Evolutionary conservation across 2,888 invertebrate species (phyloP).

Genomic region (Agrochola lychnidis): DNA sequence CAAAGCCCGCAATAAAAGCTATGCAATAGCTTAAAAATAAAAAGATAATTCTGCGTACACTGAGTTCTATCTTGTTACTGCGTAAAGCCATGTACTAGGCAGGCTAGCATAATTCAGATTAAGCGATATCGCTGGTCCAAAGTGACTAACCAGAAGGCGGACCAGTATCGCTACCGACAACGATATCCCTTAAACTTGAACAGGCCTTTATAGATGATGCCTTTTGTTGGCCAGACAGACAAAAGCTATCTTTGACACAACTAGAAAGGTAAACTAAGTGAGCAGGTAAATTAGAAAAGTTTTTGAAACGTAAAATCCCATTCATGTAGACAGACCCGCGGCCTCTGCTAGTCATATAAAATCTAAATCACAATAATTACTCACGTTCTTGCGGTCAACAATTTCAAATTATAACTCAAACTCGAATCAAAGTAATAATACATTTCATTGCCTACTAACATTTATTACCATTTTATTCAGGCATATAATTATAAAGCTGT

Average conservation of each 20-base stretch:
- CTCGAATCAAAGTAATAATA: constrained; percentile 34
- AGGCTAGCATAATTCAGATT: too few relatives aligned
- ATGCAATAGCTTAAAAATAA: too few relatives aligned
- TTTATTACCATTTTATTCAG: constrained; percentile 35
- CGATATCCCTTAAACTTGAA: too few relatives aligned
- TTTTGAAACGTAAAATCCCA: not conserved
- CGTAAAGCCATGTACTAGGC: too few relatives aligned
- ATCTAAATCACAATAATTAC: constrained; percentile 15
- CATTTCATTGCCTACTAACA: constrained; percentile 28
- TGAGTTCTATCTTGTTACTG: too few relatives aligned
- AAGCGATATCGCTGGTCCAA: too few relatives aligned
- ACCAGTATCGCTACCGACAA: too few relatives aligned
- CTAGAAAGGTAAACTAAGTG: not conserved
- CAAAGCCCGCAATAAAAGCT: too few relatives aligned
- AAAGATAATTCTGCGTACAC: too few relatives aligned
- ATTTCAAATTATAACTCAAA: constrained; percentile 36
- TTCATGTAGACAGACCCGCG: not conserved
- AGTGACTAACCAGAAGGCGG: too few relatives aligned
- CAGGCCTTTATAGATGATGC: not conserved
- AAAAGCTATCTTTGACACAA: too few relatives aligned
- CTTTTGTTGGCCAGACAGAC: not conserved
- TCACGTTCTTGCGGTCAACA: constrained; percentile 12
- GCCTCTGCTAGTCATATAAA: not conserved
- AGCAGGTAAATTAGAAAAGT: constrained; percentile 7
- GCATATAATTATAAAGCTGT: constrained; percentile 14